Conservation (phyloP, 2,888 invertebrate genomes). For the Cartodere bifasciata region DNA sequence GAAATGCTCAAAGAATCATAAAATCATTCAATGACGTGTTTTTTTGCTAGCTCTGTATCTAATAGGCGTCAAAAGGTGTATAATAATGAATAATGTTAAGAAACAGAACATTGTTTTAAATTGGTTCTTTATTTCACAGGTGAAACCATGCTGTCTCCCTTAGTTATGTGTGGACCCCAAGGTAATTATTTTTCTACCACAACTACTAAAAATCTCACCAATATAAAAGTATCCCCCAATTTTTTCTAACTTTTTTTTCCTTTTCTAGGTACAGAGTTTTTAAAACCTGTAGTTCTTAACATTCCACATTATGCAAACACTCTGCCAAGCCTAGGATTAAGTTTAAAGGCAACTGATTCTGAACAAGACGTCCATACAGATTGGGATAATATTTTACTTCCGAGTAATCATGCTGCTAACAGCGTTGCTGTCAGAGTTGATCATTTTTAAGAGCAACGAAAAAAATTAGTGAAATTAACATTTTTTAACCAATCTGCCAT, state of each 20-base stretch:
- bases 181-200: conserved; percentile 41
- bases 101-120: no score
- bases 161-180: conserved; percentile 95
- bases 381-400: conserved; percentile 75
- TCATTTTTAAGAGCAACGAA: conserved; percentile 76
- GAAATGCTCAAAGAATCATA: no score
- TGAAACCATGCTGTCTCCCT: conserved; percentile 86
- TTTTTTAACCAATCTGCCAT: no score
- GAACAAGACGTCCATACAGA: conserved; percentile 74
- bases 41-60: no score
- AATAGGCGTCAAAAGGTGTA: no score
- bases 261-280: conserved; percentile 59
- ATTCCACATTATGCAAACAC: conserved; percentile 80
- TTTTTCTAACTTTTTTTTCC: no score
- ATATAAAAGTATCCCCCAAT: no score
- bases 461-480: no score
- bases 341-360: conserved; percentile 68
- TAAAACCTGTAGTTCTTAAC: conserved; percentile 77
- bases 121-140: conserved; percentile 41
- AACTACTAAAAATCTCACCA: no score
- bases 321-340: conserved; percentile 61
- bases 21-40: no score
- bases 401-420: conserved; percentile 71
- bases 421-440: conserved; percentile 85
- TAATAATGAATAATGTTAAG: no score